Conservation (phyloP, 2,888 invertebrate genomes). For the Hydropsyche betteni region DNA sequence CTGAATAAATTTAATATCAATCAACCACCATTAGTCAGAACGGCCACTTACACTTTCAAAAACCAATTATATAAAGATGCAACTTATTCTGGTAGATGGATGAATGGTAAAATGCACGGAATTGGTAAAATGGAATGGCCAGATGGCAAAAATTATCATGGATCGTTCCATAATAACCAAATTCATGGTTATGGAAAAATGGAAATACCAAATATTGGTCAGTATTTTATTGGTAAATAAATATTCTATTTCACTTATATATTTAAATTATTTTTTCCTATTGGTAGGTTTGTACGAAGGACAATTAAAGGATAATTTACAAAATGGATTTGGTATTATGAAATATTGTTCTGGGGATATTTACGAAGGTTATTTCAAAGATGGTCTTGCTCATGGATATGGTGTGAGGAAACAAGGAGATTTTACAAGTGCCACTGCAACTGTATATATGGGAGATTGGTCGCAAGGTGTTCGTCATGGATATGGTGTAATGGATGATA, state of each 20-base stretch:
- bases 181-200: constrained; percentile 77
- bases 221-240: constrained; percentile 52
- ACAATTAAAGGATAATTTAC: constrained; percentile 82
- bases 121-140: constrained; percentile 83
- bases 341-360: constrained; percentile 80
- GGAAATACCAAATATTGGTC: constrained; percentile 71
- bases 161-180: constrained; percentile 80
- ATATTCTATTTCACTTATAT: neutral
- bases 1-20: constrained; percentile 71
- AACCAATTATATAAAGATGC: constrained; percentile 78
- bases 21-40: constrained; percentile 76
- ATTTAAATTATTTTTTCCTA: neutral
- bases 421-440: constrained; percentile 77
- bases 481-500: constrained; percentile 90
- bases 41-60: constrained; percentile 79
- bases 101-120: constrained; percentile 85
- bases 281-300: constrained; percentile 78
- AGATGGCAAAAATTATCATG: constrained; percentile 82
- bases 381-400: constrained; percentile 85
- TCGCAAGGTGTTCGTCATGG: constrained; percentile 79
- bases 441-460: constrained; percentile 92
- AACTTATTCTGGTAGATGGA: constrained; percentile 83
- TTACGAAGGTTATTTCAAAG: constrained; percentile 88
- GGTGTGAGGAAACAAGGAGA: constrained; percentile 84
- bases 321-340: constrained; percentile 82